Conservation (phyloP, 2,113 vertebrate species). For the Fregata magnificens region DNA sequence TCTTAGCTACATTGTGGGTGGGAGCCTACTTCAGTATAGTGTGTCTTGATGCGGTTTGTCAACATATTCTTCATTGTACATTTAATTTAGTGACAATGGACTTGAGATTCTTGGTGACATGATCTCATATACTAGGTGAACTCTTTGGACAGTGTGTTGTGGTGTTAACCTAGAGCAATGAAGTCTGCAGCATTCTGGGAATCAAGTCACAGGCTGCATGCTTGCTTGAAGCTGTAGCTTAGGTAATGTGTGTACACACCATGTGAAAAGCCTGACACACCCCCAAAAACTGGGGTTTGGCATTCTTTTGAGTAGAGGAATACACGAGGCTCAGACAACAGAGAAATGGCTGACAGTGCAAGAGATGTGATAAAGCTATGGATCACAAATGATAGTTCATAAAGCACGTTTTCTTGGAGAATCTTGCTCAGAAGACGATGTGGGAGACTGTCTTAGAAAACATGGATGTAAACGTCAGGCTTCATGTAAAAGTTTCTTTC, state of each 20-base stretch:
- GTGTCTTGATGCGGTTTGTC: background rate
- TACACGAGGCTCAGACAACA: background rate
- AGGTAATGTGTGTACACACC: background rate
- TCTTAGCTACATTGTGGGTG: background rate
- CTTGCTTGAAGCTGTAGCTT: background rate
- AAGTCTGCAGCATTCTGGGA: background rate
- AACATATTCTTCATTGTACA: background rate
- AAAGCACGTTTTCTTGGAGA: background rate
- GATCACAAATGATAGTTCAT: background rate
- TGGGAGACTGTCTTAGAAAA: background rate
- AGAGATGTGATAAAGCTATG: background rate
- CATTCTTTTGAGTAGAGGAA: background rate
- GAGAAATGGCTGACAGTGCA: background rate
- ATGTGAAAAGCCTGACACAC: background rate
- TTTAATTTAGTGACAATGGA: background rate
- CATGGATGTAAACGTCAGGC: background rate
- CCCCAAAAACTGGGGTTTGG: background rate
- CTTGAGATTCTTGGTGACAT: accelerated
- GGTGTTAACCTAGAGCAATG: background rate
- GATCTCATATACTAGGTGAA: background rate
- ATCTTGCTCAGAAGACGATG: background rate
- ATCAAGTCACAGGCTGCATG: background rate
- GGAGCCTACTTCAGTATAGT: background rate
- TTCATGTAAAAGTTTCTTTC: background rate
- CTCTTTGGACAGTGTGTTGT: background rate